Evolutionary conservation across 1,140 invertebrate genomes (phyloP), one percentile per base, ranked within the genome.

Genomic region (Pseudomyrmex flavicornis): DNA sequence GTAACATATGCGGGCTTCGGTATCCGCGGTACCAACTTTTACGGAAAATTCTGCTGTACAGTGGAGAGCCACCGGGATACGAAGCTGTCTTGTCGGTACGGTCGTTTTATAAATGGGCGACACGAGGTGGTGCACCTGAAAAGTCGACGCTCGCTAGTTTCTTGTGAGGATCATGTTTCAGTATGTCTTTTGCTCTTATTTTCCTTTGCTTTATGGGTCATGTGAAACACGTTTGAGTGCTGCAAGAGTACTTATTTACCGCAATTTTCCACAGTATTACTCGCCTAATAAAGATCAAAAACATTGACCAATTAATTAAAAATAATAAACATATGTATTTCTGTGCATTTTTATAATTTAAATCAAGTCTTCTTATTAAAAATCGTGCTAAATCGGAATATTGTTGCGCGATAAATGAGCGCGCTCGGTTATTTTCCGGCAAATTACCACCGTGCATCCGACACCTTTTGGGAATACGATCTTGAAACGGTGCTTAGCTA

Each of bases 61-160:
- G 70, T 35, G 5, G 35, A 35, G 35, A 35, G 35, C 35, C 35
- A 35, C 35, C 35, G 61, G 63, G 20, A 70, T 70, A 86, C 52
- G 84, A 65, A 52, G 72, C 48, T 46, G 75, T 84, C 70, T 68
- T 46, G 66, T 26, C 22, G 63, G 61, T 56, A 46, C 50, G 52
- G 66, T 50, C 35, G 46, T 52, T 85, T 35, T 85, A 82, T 77
- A 85, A 85, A 87, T 75, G 86, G 59, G 63, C 83, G 80, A 82
- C 79, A 73, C 82, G 82, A 80, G 73, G 48, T 72, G 61, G 54
- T 15, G 54, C 65, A 63, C 44, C 63, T 69, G 56, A 50, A 79
- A 59, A 74, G 66, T 80, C 74, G 76, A 17, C 15, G 66, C 66
- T 70, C 54, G 52, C 66, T 79, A 59, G 65, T 56, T 79, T 79